Conservation (phyloP, 2,797 vertebrate genomes). For the Lutra lutra region DNA sequence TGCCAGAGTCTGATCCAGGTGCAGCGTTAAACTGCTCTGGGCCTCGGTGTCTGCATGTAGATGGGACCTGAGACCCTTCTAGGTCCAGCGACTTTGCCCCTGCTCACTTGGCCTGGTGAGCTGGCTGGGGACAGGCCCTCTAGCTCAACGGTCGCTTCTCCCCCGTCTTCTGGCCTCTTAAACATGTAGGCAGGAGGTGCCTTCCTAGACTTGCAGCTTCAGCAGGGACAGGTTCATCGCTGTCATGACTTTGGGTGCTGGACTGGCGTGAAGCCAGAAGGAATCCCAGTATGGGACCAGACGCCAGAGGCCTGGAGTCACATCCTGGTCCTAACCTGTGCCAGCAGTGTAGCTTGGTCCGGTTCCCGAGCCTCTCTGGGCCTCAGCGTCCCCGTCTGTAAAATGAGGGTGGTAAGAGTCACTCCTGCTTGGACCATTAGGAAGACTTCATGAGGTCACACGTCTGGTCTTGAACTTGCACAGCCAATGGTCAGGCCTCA, state of each 20-base stretch:
- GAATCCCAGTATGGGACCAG: background rate
- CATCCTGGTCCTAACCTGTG: background rate
- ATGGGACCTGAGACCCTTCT: background rate
- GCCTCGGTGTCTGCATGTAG: fast-evolving
- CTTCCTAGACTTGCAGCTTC: background rate
- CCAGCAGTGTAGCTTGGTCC: background rate
- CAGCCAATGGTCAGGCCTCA: background rate
- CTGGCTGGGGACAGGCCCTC: background rate
- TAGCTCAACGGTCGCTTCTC: background rate
- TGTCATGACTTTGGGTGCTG: background rate
- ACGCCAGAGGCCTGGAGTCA: background rate
- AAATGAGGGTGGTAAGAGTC: background rate
- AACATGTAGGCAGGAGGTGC: background rate
- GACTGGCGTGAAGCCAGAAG: constrained; percentile 1
- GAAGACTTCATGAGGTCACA: background rate
- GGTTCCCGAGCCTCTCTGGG: background rate
- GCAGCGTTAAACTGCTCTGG: background rate
- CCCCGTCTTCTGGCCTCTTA: background rate
- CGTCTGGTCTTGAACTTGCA: background rate
- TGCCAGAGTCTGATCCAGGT: too few species aligned
- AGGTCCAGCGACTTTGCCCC: fast-evolving
- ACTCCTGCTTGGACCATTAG: background rate
- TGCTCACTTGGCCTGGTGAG: background rate
- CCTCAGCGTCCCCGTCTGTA: background rate
- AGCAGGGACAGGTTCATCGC: background rate